phyloP scores from a whole-genome alignment of 2,888 invertebrate species.

The Mesochorus sp. region DNA sequence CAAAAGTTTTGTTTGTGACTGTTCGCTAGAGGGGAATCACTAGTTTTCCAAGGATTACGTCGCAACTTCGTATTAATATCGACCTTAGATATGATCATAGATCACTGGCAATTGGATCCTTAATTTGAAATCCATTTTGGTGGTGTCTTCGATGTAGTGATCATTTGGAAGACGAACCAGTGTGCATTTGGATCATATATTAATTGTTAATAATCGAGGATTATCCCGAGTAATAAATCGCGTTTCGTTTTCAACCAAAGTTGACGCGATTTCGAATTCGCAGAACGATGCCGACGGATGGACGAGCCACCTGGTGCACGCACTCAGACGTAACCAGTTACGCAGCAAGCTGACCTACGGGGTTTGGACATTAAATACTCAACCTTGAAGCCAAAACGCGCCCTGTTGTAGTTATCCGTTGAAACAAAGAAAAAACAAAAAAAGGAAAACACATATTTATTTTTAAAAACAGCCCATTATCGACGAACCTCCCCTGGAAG shows the following conservation, averaged over 20 bases:
- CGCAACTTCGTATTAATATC: no score
- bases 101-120: no score
- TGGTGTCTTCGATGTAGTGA: not conserved
- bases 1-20: constrained; percentile 50
- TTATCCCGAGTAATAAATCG: not conserved
- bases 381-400: no score
- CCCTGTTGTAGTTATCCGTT: no score
- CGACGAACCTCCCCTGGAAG: not conserved
- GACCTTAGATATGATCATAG: no score
- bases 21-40: not conserved
- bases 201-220: not conserved
- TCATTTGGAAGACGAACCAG: not conserved
- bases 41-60: not conserved
- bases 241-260: constrained; percentile 36
- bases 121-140: no score
- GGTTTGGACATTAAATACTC: constrained; percentile 49
- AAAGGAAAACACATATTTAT: no score
- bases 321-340: constrained; percentile 40
- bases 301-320: constrained; percentile 34
- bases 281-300: constrained; percentile 61
- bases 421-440: not conserved
- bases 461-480: not conserved
- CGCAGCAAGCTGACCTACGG: constrained; percentile 69
- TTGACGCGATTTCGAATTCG: constrained; percentile 40
- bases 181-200: no score